These are phyloP conservation scores for Protomyctophum bolini DNA, from an alignment of 2,113 vertebrate genomes.

Conservation along the genomic window DNA sequence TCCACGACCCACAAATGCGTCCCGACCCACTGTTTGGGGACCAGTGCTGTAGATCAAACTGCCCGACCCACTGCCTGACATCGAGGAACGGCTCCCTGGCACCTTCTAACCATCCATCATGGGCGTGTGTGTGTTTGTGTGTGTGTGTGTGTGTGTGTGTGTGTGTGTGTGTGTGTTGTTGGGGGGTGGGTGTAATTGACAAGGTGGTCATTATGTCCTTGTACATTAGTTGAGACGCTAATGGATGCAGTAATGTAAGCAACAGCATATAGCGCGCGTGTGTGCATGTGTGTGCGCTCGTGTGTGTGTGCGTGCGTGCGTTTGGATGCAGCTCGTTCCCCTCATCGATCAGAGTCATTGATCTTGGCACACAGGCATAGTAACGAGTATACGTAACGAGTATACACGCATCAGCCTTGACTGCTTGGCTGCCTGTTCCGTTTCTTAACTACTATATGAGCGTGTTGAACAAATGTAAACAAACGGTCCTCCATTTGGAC, in stretches of 20 bases:
- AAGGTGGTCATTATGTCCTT: slow-evolving; percentile 1
- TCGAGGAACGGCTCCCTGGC: slow-evolving; percentile 5
- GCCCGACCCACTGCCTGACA: slow-evolving; percentile 17
- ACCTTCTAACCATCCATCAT: slow-evolving; percentile 14
- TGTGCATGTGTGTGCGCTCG: slow-evolving; percentile 14
- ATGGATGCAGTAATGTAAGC: slow-evolving; percentile 30
- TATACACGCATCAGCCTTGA: slow-evolving; percentile 7
- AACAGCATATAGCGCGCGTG: slow-evolving; percentile 1
- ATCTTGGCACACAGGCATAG: slow-evolving; percentile 35
- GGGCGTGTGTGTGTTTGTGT: not conserved
- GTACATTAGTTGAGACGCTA: slow-evolving; percentile 25
- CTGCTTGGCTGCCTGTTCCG: not conserved
- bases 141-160: not conserved
- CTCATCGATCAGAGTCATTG: slow-evolving; percentile 40
- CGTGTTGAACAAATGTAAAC: too few relatives aligned
- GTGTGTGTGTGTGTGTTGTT: not conserved
- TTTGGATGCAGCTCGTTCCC: slow-evolving; percentile 26
- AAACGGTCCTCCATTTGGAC: too few relatives aligned
- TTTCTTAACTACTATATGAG: not conserved
- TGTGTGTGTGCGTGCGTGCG: slow-evolving; percentile 17
- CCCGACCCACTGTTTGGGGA: too few relatives aligned
- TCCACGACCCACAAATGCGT: too few relatives aligned
- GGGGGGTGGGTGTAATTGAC: slow-evolving; percentile 10
- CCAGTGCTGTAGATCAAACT: not conserved
- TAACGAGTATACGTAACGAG: slow-evolving; percentile 11